Evolutionary conservation across 2,113 vertebrate genomes (phyloP), one percentile per base, ranked within the genome.

Genomic region (Etheostoma cragini): DNA sequence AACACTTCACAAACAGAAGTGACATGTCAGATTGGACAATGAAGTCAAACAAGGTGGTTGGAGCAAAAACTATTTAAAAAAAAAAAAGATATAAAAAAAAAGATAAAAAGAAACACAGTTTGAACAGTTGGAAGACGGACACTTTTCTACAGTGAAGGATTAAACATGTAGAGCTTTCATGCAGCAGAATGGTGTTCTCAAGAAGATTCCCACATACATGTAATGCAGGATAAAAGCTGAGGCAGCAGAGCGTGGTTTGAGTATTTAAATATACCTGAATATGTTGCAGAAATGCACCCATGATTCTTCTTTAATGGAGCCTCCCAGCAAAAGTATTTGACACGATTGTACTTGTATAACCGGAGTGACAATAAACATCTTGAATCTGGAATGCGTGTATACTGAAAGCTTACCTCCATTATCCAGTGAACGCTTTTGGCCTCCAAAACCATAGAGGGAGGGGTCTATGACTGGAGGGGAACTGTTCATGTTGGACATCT

Each of bases 401-500:
- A 42, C 26, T 62, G 12, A 62, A 53, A 50, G 3, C 94, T 96
- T 93, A 98, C 98, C 98, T 95, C 97, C 97, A 21, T 99, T 98
- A 77, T 99, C 98, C 93, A 99, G 84, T 60, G 98, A 96, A 82
- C 97, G 95, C 72, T 99, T 99, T 62, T 96, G 98, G 16, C 96
- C 96, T 91, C 97, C 98, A 26, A 98, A 99, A 79, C 97, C 96
- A 0, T 98, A 99, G 24, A 98, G 94, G 1, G 97, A 96, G 0
- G 97, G 96, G 90, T 99, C 98, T 86, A 99, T 94, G 49, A 97
- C 96, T 0, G 97, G 95, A 79, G 97, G 94, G 47, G 97, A 96
- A 90, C 96, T 98, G 94, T 98, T 99, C 95, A 99, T 95, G 94
- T 98, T 97, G 94, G 97, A 94, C 94, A 98, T 96, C 90, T 94